phyloP scores from a whole-genome alignment of 1,140 invertebrate species.

The Gerris buenoi region DNA sequence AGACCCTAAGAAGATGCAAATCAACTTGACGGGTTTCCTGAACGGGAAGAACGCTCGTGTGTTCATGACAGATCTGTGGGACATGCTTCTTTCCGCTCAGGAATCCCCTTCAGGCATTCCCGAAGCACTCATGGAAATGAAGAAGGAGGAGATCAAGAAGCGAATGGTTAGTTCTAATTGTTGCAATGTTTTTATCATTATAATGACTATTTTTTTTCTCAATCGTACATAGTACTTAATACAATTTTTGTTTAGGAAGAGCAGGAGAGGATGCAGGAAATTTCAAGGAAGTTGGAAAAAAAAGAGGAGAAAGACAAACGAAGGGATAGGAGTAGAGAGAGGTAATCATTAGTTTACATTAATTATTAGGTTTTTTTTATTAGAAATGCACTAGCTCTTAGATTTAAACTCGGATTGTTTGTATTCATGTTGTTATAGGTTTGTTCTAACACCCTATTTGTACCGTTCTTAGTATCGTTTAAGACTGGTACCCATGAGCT shows the following conservation, averaged over 20 bases:
- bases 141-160: conserved; percentile 91
- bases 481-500: no score
- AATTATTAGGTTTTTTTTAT: not conserved
- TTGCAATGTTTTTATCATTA: no score
- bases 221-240: no score
- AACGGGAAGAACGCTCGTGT: conserved; percentile 94
- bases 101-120: conserved; percentile 89
- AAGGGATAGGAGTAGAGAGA: conserved; percentile 34
- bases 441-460: no score
- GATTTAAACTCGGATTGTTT: no score
- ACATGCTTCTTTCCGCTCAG: conserved; percentile 84
- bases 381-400: not conserved
- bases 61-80: conserved; percentile 96
- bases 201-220: no score
- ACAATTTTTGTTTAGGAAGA: conserved; percentile 43
- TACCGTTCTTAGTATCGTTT: no score
- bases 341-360: conserved; percentile 29
- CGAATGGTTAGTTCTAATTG: conserved; percentile 38
- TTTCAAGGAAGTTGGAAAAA: conserved; percentile 34
- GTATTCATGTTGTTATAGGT: no score
- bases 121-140: conserved; percentile 78
- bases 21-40: conserved; percentile 96
- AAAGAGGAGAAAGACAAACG: conserved; percentile 34
- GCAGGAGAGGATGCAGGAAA: conserved; percentile 49
- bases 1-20: conserved; percentile 97